Percentiles rank a stretch among this genome's conserved stretches.
Evolutionary conservation across 23 tunicate genomes (phyloP).

Genomic region (Oikopleura vanhoeffeni): DNA sequence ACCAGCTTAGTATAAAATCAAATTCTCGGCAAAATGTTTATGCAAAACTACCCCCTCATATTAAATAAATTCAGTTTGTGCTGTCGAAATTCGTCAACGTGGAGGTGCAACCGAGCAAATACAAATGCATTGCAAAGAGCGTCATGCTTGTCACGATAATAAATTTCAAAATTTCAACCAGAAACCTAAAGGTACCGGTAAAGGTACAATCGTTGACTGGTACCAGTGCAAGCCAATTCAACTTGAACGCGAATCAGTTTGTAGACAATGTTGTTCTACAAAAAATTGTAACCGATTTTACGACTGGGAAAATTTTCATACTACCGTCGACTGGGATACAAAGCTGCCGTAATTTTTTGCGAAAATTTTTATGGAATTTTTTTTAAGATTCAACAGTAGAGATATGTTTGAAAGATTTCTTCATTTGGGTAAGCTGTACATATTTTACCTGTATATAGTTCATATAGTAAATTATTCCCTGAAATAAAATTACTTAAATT

Average conservation of each 20-base stretch:
- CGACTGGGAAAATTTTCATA: not conserved
- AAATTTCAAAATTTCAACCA: not conserved
- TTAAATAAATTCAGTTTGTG: not conserved
- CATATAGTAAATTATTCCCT: too few relatives aligned
- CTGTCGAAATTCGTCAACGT: not conserved
- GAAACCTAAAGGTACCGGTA: not conserved
- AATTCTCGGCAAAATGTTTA: too few relatives aligned
- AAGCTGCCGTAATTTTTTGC: not conserved
- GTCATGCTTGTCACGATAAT: not conserved
- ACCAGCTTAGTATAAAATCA: too few relatives aligned
- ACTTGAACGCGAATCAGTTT: not conserved
- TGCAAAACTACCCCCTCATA: too few relatives aligned
- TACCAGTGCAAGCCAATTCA: not conserved
- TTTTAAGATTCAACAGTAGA: too few relatives aligned
- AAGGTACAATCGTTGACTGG: not conserved
- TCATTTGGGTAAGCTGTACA: too few relatives aligned
- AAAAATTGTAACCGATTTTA: not conserved
- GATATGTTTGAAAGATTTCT: too few relatives aligned
- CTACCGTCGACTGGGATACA: not conserved
- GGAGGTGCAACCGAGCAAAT: not conserved
- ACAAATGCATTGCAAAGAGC: not conserved
- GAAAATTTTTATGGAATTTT: too few relatives aligned
- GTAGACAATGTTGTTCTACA: not conserved
- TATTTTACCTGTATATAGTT: too few relatives aligned
- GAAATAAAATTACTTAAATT: too few relatives aligned